phyloP scores from a whole-genome alignment of 2,888 invertebrate species.

The Polyommatus icarus region DNA sequence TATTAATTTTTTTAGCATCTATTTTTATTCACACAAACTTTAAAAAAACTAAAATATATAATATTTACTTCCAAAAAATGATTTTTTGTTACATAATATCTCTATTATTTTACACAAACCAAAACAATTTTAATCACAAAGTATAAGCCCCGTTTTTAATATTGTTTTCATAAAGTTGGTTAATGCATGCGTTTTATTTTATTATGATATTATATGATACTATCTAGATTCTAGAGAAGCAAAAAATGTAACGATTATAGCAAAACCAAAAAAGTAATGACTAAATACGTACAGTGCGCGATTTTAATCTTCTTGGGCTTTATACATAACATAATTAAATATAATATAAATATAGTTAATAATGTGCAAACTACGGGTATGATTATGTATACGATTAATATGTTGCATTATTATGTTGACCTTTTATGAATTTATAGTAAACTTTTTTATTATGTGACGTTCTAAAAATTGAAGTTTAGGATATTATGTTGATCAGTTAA shows the following conservation, averaged over 20 bases:
- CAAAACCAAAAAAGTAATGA: neutral
- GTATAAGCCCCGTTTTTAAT: neutral
- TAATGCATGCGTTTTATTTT: too few relatives aligned
- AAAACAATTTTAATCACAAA: neutral
- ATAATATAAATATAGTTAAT: neutral
- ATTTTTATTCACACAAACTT: neutral
- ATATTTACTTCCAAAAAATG: neutral
- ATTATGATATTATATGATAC: too few relatives aligned
- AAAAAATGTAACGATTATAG: neutral
- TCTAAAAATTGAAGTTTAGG: too few relatives aligned
- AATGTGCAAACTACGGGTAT: neutral
- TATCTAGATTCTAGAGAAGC: constrained; percentile 4
- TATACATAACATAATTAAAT: too few relatives aligned
- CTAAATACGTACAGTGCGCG: constrained; percentile 19
- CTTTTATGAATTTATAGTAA: too few relatives aligned
- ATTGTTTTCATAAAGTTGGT: neutral
- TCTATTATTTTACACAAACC: neutral
- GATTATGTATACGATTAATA: neutral
- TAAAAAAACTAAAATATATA: too few relatives aligned
- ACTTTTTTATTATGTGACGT: neutral
- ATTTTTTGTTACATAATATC: neutral
- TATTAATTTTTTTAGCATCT: too few relatives aligned
- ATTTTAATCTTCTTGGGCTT: neutral
- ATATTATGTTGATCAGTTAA: neutral
- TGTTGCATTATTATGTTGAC: constrained; percentile 23